Conservation (phyloP, 2,888 invertebrate genomes). For the Erynnis tages region DNA sequence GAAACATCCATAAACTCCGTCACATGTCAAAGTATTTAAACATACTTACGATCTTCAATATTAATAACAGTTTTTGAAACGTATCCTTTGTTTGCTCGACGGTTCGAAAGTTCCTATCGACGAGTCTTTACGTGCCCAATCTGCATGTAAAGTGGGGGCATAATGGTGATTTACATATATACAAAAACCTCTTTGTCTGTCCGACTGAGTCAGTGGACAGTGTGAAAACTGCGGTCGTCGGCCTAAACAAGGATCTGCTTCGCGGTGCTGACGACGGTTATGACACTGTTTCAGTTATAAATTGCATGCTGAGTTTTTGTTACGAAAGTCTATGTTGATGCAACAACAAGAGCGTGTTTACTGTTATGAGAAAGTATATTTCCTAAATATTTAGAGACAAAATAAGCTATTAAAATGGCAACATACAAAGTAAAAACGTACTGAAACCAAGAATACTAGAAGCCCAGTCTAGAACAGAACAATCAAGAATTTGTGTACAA, state of each 20-base stretch:
- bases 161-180: constrained; percentile 73
- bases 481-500: too few relatives aligned
- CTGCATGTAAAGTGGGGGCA: constrained; percentile 67
- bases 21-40: constrained; percentile 43
- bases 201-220: constrained; percentile 55
- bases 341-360: too few relatives aligned
- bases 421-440: too few relatives aligned
- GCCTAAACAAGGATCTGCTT: constrained; percentile 50
- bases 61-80: constrained; percentile 52
- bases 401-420: too few relatives aligned
- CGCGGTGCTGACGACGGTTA: constrained; percentile 42
- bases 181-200: constrained; percentile 63
- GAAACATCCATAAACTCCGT: constrained; percentile 31
- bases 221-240: constrained; percentile 67
- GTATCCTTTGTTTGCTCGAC: constrained; percentile 41
- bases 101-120: constrained; percentile 57
- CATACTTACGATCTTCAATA: constrained; percentile 41
- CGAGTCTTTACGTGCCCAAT: constrained; percentile 55
- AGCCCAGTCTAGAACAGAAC: too few relatives aligned
- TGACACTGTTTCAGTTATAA: constrained; percentile 33
- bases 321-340: background rate
- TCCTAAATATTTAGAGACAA: too few relatives aligned
- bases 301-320: background rate
- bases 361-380: too few relatives aligned
- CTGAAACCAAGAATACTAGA: too few relatives aligned